A percentile compares a stretch with the other conserved stretches of the same genome.
Evolutionary conservation across 2,888 invertebrate species (phyloP).

Genomic region (Capitulum mitella): DNA sequence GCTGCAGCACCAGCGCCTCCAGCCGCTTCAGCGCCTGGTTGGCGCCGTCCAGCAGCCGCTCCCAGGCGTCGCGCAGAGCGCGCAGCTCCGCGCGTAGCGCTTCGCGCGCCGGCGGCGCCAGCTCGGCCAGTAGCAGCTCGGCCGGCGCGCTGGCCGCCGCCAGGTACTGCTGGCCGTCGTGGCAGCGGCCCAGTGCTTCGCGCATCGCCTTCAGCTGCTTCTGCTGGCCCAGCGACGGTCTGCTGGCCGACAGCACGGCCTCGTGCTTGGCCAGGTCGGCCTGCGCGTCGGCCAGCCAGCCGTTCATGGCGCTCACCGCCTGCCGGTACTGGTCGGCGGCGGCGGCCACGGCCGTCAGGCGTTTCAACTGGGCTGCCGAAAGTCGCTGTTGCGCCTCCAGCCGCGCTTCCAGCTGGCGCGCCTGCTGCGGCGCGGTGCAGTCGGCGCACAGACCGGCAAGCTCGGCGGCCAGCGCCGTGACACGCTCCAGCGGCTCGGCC

Average conservation of each 20-base stretch:
- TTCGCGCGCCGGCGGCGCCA: constrained; percentile 81
- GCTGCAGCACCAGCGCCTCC: constrained; percentile 78
- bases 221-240: constrained; percentile 50
- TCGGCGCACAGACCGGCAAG: not conserved
- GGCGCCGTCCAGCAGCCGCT: constrained; percentile 73
- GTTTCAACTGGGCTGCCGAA: not conserved
- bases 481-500: not conserved
- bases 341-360: not conserved
- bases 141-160: constrained; percentile 77
- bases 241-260: not conserved
- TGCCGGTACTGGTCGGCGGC: not conserved
- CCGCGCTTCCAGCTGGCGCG: constrained; percentile 5
- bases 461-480: not conserved
- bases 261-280: not conserved
- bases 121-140: constrained; percentile 76
- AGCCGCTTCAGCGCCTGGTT: constrained; percentile 77
- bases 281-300: not conserved
- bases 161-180: constrained; percentile 66
- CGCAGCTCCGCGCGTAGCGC: constrained; percentile 71
- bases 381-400: not conserved
- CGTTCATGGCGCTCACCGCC: not conserved
- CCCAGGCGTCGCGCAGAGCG: constrained; percentile 70
- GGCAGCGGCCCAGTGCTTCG: constrained; percentile 53
- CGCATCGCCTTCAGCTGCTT: constrained; percentile 66
- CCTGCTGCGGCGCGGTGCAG: not conserved